These are phyloP conservation scores for Zaprionus bogoriensis DNA, from an alignment of 2,888 invertebrate species.

Conservation along the genomic window DNA sequence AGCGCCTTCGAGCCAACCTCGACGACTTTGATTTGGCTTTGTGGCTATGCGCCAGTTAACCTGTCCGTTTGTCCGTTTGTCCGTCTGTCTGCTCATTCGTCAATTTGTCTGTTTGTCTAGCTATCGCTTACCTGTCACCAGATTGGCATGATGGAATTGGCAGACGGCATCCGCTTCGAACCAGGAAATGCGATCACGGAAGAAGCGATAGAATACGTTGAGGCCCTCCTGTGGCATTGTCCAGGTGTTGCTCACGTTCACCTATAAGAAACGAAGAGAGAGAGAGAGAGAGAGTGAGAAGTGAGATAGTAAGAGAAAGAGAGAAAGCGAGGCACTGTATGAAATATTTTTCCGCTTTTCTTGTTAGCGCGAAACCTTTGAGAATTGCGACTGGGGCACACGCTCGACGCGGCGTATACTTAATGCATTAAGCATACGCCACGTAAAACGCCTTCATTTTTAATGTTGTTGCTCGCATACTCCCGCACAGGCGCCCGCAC, in stretches of 20 bases:
- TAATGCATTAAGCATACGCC: slow-evolving; percentile 76
- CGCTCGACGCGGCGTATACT: slow-evolving; percentile 51
- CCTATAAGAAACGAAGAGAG: slow-evolving; percentile 84
- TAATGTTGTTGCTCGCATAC: slow-evolving; percentile 47
- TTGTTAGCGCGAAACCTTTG: slow-evolving; percentile 24
- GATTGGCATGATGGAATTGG: slow-evolving; percentile 91
- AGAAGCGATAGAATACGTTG: slow-evolving; percentile 92
- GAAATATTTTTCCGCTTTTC: slow-evolving; percentile 24
- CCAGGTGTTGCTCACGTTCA: slow-evolving; percentile 92
- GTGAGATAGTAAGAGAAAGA: background rate
- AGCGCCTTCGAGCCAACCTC: slow-evolving; percentile 3
- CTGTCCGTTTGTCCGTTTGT: background rate
- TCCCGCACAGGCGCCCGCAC: slow-evolving; percentile 12
- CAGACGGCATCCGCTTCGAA: slow-evolving; percentile 92
- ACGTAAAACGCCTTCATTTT: slow-evolving; percentile 75
- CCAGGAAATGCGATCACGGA: slow-evolving; percentile 92
- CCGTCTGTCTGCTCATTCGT: background rate
- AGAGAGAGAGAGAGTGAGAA: background rate
- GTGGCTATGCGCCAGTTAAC: slow-evolving; percentile 9
- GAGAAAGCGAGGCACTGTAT: slow-evolving; percentile 5
- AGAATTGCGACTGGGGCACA: slow-evolving; percentile 12
- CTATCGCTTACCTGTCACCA: slow-evolving; percentile 88
- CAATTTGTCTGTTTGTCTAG: background rate
- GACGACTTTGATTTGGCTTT: slow-evolving; percentile 23
- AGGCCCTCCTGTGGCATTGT: slow-evolving; percentile 91